Percentiles rank a stretch among this genome's conserved stretches.
Evolutionary conservation across 1,140 invertebrate species (phyloP).

Genomic region (Pogonomyrmex barbatus): DNA sequence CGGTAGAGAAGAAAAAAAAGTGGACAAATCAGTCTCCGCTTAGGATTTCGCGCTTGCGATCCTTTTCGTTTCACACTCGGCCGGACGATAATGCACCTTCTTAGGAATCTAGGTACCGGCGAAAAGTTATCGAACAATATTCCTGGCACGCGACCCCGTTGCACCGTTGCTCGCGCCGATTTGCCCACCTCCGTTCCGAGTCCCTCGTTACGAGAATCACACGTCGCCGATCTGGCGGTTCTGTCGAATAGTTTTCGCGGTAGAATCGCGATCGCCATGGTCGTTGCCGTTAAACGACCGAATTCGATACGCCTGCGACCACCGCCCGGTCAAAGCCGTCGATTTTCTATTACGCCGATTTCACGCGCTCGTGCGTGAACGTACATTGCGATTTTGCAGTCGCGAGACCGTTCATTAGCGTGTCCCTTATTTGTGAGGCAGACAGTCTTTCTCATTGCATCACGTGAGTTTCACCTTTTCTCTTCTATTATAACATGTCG

Average conservation of each 20-base stretch:
- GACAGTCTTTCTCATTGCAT: neutral
- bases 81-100: constrained; percentile 3
- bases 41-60: neutral
- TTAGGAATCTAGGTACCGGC: neutral
- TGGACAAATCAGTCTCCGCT: neutral
- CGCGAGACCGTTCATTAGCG: constrained; percentile 46
- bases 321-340: constrained; percentile 26
- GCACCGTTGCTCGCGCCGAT: constrained; percentile 66
- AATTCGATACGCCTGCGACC: constrained; percentile 36
- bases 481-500: neutral
- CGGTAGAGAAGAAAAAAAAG: constrained; percentile 18
- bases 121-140: constrained; percentile 48
- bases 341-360: constrained; percentile 53
- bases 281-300: constrained; percentile 67
- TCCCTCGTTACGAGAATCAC: constrained; percentile 10
- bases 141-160: constrained; percentile 59
- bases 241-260: neutral
- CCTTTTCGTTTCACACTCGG: neutral
- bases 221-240: constrained; percentile 1
- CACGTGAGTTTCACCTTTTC: constrained; percentile 27
- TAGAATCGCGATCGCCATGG: constrained; percentile 64
- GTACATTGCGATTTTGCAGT: constrained; percentile 46
- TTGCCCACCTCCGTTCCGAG: constrained; percentile 1
- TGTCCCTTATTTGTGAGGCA: constrained; percentile 40
- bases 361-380: constrained; percentile 55